Conservation (phyloP, 2,797 vertebrate genomes). For the Betta splendens region DNA sequence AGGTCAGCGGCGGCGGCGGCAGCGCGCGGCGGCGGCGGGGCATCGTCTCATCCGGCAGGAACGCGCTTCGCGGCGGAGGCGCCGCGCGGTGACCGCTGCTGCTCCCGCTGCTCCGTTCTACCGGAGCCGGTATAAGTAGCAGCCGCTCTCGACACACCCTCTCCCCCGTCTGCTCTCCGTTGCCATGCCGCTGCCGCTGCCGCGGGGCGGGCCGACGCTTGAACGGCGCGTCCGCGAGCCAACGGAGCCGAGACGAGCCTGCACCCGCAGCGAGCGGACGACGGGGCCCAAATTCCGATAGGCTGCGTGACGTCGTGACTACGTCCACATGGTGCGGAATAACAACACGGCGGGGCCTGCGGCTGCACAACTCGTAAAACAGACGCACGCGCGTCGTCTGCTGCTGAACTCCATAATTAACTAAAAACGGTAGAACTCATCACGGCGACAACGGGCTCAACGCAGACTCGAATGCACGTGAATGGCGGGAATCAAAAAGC, state of each 20-base stretch:
- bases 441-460: too few relatives aligned
- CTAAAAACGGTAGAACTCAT: too few relatives aligned
- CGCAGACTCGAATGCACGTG: too few relatives aligned
- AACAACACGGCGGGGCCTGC: conserved; percentile 19
- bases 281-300: conserved; percentile 49
- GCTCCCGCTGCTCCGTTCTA: conserved; percentile 20
- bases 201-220: conserved; percentile 49
- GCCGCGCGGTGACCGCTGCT: conserved; percentile 12
- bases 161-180: conserved; percentile 41
- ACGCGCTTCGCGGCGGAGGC: conserved; percentile 22
- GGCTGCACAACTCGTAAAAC: conserved; percentile 6
- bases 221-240: conserved; percentile 51
- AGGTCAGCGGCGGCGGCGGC: conserved; percentile 56
- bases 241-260: conserved; percentile 29
- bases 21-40: conserved; percentile 53
- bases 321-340: conserved; percentile 41
- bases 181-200: conserved; percentile 56
- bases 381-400: background rate
- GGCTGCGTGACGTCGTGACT: conserved; percentile 48
- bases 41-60: conserved; percentile 60
- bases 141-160: conserved; percentile 52
- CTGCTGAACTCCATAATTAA: conserved; percentile 11
- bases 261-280: conserved; percentile 32
- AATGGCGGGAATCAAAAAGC: too few relatives aligned
- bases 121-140: conserved; percentile 53